These are phyloP conservation scores for Mormyrops attenuatus DNA, from an alignment of 2,797 vertebrate genomes.

Conservation along the genomic window DNA sequence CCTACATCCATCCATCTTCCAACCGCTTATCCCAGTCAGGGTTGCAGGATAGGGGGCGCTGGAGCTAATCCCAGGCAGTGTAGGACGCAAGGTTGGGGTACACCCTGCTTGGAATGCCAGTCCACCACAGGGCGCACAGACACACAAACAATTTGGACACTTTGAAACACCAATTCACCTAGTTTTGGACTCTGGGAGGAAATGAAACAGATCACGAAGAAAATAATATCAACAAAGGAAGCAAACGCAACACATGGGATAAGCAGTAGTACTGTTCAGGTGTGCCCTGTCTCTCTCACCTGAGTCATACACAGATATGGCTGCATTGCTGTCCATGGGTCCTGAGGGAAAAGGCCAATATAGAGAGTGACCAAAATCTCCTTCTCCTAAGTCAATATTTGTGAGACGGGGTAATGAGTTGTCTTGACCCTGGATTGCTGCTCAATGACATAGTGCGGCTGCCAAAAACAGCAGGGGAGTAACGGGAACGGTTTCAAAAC, in stretches of 20 bases:
- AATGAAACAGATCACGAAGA: not conserved
- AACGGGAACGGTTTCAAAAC: not conserved
- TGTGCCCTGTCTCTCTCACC: not conserved
- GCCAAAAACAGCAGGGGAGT: slow-evolving; percentile 5
- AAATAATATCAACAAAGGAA: not conserved
- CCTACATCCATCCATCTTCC: not conserved
- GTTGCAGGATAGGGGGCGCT: not conserved
- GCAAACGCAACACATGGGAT: not conserved
- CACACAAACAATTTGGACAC: not conserved
- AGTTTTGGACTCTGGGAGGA: not conserved
- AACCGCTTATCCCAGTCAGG: not conserved
- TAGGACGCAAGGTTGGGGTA: not conserved
- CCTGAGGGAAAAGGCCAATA: not conserved
- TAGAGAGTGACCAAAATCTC: not conserved
- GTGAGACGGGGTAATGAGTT: not conserved
- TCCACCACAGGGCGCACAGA: not conserved
- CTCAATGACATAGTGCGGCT: not conserved
- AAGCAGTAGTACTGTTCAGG: not conserved
- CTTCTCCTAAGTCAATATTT: slow-evolving; percentile 1
- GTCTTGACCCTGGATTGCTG: slow-evolving; percentile 2
- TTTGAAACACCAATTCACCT: not conserved
- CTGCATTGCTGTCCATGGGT: not conserved
- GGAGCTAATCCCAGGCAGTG: not conserved
- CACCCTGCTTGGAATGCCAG: not conserved
- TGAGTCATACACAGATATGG: not conserved